Percentiles rank a stretch among this genome's conserved stretches.
Evolutionary conservation across 2,888 invertebrate genomes (phyloP).

Genomic region (Malachius bipustulatus): DNA sequence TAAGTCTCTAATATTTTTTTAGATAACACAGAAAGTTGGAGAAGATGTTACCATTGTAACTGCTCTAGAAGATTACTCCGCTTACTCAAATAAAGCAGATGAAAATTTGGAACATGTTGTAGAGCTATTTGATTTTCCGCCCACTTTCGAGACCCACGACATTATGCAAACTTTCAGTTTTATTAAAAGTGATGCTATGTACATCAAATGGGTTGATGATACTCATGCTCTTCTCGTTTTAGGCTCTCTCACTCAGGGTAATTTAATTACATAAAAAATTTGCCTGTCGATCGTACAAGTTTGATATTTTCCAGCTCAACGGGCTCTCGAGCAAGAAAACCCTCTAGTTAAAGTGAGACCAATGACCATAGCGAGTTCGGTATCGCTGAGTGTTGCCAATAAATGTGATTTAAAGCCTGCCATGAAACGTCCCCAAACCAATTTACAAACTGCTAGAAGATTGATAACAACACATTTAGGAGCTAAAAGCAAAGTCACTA

Average conservation of each 20-base stretch:
- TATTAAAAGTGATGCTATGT: conserved; percentile 33
- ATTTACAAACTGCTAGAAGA: conserved; percentile 33
- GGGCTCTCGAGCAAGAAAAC: conserved; percentile 29
- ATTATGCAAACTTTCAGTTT: conserved; percentile 33
- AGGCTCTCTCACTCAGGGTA: conserved; percentile 33
- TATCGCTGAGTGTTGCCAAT: conserved; percentile 27
- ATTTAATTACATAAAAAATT: conserved; percentile 2
- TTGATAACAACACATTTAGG: conserved; percentile 34
- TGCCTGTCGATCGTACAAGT: background rate
- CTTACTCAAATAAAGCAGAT: conserved; percentile 24
- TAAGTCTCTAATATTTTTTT: no score
- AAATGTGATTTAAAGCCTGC: conserved; percentile 33
- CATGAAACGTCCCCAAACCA: conserved; percentile 35
- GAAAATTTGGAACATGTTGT: conserved; percentile 34
- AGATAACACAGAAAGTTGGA: conserved; percentile 31
- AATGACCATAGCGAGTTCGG: conserved; percentile 29
- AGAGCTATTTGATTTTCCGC: conserved; percentile 34
- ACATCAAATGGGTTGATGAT: conserved; percentile 36
- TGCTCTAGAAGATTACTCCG: conserved; percentile 29
- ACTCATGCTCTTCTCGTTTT: conserved; percentile 35
- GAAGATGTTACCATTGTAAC: conserved; percentile 27
- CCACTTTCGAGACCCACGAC: conserved; percentile 33
- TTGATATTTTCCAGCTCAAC: conserved; percentile 27
- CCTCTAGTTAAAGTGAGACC: conserved; percentile 34
- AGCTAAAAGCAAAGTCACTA: conserved; percentile 29